phyloP scores from a whole-genome alignment of 2,888 invertebrate genomes.

The Platycheirus albimanus region DNA sequence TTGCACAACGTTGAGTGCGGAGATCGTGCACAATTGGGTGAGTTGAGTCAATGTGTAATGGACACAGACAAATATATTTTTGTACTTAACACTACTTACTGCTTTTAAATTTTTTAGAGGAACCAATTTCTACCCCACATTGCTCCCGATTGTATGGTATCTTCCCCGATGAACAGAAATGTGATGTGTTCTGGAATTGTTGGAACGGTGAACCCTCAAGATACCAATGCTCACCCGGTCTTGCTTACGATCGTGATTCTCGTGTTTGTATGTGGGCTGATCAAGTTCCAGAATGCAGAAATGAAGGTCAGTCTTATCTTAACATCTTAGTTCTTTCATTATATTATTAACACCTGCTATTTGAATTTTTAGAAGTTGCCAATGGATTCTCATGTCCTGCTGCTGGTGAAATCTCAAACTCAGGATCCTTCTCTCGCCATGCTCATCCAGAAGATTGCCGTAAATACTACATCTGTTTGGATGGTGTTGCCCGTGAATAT shows the following conservation, averaged over 20 bases:
- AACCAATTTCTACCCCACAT: conserved; percentile 92
- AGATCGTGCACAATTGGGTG: conserved; percentile 92
- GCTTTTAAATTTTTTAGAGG: conserved; percentile 84
- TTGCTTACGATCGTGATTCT: conserved; percentile 96
- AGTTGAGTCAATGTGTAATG: conserved; percentile 77
- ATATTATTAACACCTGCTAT: conserved; percentile 74
- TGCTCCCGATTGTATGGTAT: conserved; percentile 95
- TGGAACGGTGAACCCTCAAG: conserved; percentile 97
- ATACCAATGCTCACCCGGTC: conserved; percentile 96
- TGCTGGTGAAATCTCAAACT: conserved; percentile 89
- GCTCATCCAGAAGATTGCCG: conserved; percentile 97
- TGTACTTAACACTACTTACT: too few relatives aligned
- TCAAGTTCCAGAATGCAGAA: conserved; percentile 95
- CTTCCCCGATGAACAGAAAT: conserved; percentile 93
- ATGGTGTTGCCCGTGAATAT: conserved; percentile 95
- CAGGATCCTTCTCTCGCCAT: conserved; percentile 96
- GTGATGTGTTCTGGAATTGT: conserved; percentile 98
- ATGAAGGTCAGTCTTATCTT: conserved; percentile 87
- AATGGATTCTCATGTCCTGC: conserved; percentile 94
- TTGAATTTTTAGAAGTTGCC: conserved; percentile 97
- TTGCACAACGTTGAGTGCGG: conserved; percentile 97
- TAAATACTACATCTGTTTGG: conserved; percentile 97
- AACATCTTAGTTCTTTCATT: too few relatives aligned
- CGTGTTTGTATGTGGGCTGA: conserved; percentile 98
- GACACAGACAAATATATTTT: too few relatives aligned